phyloP scores from a whole-genome alignment of 2,888 invertebrate species.

The Andrena minutula region DNA sequence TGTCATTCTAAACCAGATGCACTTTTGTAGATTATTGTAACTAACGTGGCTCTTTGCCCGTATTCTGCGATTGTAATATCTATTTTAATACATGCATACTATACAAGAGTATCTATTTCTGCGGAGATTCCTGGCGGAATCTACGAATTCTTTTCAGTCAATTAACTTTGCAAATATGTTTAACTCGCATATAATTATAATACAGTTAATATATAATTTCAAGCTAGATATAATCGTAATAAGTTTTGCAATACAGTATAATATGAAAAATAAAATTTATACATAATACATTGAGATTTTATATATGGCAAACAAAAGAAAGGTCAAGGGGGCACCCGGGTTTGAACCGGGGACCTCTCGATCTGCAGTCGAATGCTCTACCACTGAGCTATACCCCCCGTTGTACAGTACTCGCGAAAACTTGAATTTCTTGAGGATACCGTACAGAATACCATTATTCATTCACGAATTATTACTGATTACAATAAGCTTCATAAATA shows the following conservation, averaged over 20 bases:
- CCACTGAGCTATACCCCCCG: constrained; percentile 90
- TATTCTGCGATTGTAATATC: not conserved
- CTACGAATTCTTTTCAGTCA: no score
- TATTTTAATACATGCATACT: not conserved
- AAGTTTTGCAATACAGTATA: not conserved
- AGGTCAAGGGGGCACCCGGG: constrained; percentile 89
- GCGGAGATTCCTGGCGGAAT: not conserved
- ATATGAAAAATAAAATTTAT: not conserved
- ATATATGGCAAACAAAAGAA: constrained; percentile 38
- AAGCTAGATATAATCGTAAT: not conserved
- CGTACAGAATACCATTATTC: not conserved
- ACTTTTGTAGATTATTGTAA: constrained; percentile 5
- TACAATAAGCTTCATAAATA: not conserved
- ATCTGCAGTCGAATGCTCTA: constrained; percentile 92
- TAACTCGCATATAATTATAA: not conserved
- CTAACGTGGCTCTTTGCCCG: not conserved
- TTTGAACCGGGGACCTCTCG: constrained; percentile 92
- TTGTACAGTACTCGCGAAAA: constrained; percentile 6
- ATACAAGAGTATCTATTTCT: not conserved
- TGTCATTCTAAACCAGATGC: constrained; percentile 22
- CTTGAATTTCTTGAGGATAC: rapidly evolving
- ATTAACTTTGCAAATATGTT: no score
- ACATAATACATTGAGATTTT: not conserved
- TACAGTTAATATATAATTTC: not conserved
- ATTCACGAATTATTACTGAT: not conserved